Evolutionary conservation across 2,888 invertebrate species (phyloP), one percentile per base, ranked within the genome.

Genomic region (Hydriomena furcata): DNA sequence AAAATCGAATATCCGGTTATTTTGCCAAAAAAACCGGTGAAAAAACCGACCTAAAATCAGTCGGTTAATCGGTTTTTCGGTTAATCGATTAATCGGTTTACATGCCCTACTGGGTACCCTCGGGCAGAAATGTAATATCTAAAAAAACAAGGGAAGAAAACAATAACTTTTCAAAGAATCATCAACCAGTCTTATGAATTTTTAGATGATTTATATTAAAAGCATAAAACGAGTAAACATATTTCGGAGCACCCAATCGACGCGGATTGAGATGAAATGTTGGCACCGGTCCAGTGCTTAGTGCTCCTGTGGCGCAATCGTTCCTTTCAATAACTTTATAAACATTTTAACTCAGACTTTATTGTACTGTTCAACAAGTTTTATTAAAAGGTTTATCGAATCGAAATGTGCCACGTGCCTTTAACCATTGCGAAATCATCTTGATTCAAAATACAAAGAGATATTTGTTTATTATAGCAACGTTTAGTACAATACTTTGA

Each of bases 211-310:
- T 41, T 23, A 12, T 23, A 31, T 41, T n/a, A n/a, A 23, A 24
- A 41, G 13, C 31, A 13, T 44, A 3, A 23, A 35, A 43, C n/a
- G 3, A 7, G 17, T 17, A 27, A 27, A 43, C 43, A 37, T 25
- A 12, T 31, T 37, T 17, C 11, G 8, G 12, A 44, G 17, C 11
- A 23, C 5, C 7, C 1, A 24, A 38, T 51, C 44, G 28, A 45
- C 24, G 20, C 24, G 38, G 24, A 32, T 34, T 30, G 30, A 44
- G 41, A 41, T 35, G n/a, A 31, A 45, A 51, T 40, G 25, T 35
- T 51, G 51, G 51, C 51, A 24, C 8, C 5, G 25, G 8, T 41
- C 51, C 51, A 51, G 30, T 8, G 24, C 21, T 28, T 13, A 31
- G 20, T 21, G 8, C 8, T 35, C 40, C 31, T 27, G 28, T 41